These are phyloP conservation scores for Drosophila mimica DNA, from an alignment of 2,888 invertebrate genomes.

Conservation along the genomic window DNA sequence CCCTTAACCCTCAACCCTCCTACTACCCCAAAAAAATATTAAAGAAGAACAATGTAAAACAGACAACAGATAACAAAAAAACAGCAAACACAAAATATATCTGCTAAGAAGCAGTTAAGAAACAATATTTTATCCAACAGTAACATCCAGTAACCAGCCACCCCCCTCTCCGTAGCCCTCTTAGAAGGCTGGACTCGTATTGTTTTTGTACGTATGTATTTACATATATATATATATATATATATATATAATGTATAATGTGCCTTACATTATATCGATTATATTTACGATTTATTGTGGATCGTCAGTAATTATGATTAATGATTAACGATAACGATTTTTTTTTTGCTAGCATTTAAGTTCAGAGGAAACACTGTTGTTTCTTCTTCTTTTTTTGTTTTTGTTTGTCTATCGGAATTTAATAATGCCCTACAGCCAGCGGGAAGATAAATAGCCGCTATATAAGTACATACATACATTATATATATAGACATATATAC, in stretches of 20 bases:
- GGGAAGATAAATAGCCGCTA: slow-evolving; percentile 62
- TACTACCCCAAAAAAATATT: not conserved
- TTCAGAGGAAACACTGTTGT: slow-evolving; percentile 28
- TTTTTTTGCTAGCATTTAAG: slow-evolving; percentile 59
- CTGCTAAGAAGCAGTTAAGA: not conserved
- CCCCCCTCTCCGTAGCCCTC: not conserved
- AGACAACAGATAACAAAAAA: not conserved
- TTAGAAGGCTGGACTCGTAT: slow-evolving; percentile 9
- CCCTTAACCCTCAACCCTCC: not conserved
- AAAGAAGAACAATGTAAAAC: slow-evolving; percentile 1
- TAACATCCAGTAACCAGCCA: not conserved
- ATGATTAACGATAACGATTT: slow-evolving; percentile 56
- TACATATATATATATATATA: slow-evolving; percentile 19
- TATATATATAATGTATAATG: slow-evolving; percentile 29
- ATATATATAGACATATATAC: slow-evolving; percentile 27
- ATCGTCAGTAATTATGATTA: slow-evolving; percentile 74
- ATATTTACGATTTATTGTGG: slow-evolving; percentile 42
- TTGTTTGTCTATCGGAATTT: slow-evolving; percentile 52
- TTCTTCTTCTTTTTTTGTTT: slow-evolving; percentile 19
- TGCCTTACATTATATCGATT: slow-evolving; percentile 45
- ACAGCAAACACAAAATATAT: not conserved
- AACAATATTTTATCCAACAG: slow-evolving; percentile 1
- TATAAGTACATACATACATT: slow-evolving; percentile 15
- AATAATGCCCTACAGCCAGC: slow-evolving; percentile 52
- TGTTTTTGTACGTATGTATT: slow-evolving; percentile 38